Conservation (phyloP, 2,888 invertebrate genomes). For the Trichogramma dendrolimi region DNA sequence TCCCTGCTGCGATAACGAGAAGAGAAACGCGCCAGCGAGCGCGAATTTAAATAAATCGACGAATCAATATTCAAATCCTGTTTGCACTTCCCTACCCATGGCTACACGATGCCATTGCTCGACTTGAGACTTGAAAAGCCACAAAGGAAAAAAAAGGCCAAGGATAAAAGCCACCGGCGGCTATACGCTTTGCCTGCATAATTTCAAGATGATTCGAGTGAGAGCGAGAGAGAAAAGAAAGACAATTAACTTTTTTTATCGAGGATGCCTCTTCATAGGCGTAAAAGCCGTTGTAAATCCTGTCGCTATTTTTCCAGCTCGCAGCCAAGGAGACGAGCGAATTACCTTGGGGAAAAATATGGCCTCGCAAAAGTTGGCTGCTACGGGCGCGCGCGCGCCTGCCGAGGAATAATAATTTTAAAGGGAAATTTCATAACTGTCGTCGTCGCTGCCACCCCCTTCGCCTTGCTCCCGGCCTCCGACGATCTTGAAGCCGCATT, state of each 20-base stretch:
- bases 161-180: background rate
- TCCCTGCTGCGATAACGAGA: slow-evolving; percentile 31
- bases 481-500: no score
- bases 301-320: slow-evolving; percentile 14
- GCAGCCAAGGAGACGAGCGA: slow-evolving; percentile 9
- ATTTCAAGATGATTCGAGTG: no score
- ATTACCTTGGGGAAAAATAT: slow-evolving; percentile 38
- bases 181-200: background rate
- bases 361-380: slow-evolving; percentile 32
- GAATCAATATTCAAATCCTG: slow-evolving; percentile 52
- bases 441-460: slow-evolving; percentile 21
- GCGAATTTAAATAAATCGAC: slow-evolving; percentile 52
- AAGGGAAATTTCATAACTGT: slow-evolving; percentile 51
- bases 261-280: slow-evolving; percentile 19
- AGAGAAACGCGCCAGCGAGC: no score
- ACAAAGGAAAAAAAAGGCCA: background rate
- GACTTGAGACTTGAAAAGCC: background rate
- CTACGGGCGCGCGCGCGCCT: slow-evolving; percentile 33
- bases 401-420: slow-evolving; percentile 47
- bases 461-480: no score
- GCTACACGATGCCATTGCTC: background rate
- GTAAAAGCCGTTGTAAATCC: slow-evolving; percentile 47
- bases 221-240: background rate
- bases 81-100: slow-evolving; percentile 2
- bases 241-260: slow-evolving; percentile 25